Evolutionary conservation across 2,797 vertebrate species (phyloP).

Genomic region (Scarus forsteni): DNA sequence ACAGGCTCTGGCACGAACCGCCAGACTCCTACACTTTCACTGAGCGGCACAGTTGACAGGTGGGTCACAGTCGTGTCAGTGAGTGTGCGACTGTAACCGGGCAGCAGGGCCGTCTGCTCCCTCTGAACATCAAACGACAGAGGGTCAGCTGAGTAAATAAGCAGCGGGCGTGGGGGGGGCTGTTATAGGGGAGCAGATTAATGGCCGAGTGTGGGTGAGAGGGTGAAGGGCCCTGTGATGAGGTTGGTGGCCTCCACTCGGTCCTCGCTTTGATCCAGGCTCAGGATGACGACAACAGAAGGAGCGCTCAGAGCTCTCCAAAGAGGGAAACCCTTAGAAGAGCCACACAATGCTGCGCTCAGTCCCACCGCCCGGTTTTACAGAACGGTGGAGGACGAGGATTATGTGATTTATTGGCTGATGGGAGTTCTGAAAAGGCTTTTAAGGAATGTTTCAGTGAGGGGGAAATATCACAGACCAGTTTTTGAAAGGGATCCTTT

Average conservation of each 20-base stretch:
- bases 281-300: slow-evolving; percentile 52
- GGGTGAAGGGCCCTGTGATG: slow-evolving; percentile 72
- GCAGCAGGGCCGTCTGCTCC: slow-evolving; percentile 56
- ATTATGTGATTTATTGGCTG: slow-evolving; percentile 81
- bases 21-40: slow-evolving; percentile 69
- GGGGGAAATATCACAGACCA: slow-evolving; percentile 70
- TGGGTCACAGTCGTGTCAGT: slow-evolving; percentile 47
- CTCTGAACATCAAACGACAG: slow-evolving; percentile 75
- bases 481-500: slow-evolving; percentile 75
- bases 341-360: slow-evolving; percentile 74
- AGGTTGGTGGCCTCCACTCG: slow-evolving; percentile 63
- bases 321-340: slow-evolving; percentile 60
- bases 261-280: slow-evolving; percentile 71
- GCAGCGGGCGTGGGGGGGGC: slow-evolving; percentile 44
- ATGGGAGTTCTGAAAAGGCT: slow-evolving; percentile 66
- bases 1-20: slow-evolving; percentile 76
- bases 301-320: slow-evolving; percentile 57
- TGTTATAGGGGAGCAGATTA: slow-evolving; percentile 68
- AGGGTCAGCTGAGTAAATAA: slow-evolving; percentile 83
- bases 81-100: slow-evolving; percentile 37
- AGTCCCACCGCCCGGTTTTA: slow-evolving; percentile 48
- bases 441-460: slow-evolving; percentile 72
- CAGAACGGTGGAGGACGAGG: slow-evolving; percentile 66
- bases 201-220: slow-evolving; percentile 77
- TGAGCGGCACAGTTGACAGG: slow-evolving; percentile 61